phyloP scores from a whole-genome alignment of 2,113 vertebrate species.

The Heloderma charlesbogerti region DNA sequence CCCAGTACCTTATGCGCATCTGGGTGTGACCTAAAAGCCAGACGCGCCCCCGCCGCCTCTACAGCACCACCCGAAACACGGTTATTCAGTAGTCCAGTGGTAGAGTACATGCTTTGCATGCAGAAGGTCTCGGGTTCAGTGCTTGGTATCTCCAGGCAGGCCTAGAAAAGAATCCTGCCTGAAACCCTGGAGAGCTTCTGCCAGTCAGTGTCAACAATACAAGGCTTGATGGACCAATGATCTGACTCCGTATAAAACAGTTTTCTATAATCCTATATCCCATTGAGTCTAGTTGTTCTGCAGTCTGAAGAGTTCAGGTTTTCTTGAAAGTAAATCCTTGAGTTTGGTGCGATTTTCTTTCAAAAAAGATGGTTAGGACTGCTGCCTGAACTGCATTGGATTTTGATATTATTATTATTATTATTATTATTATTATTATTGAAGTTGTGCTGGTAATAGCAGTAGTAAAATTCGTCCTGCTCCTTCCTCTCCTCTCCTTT shows the following conservation, averaged over 20 bases:
- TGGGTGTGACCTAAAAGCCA: neutral
- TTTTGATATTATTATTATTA: neutral
- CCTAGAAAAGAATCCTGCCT: neutral
- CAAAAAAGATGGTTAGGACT: neutral
- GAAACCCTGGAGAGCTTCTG: neutral
- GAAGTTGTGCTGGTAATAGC: neutral
- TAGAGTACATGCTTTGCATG: neutral
- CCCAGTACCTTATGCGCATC: neutral
- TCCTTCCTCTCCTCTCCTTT: too few relatives aligned
- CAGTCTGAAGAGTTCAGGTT: neutral
- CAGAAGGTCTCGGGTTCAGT: neutral
- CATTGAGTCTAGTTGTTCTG: neutral
- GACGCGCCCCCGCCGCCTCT: fast-evolving
- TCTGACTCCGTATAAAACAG: too few relatives aligned
- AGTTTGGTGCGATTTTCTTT: neutral
- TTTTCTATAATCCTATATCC: neutral
- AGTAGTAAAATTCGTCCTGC: neutral
- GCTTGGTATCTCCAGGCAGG: neutral
- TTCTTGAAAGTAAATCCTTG: neutral
- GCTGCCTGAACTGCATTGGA: neutral
- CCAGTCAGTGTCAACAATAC: neutral
- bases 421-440: neutral
- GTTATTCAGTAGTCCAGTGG: neutral
- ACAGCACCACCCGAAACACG: neutral
- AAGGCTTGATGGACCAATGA: neutral